Percentiles rank a stretch among this genome's conserved stretches.
phyloP scores from a whole-genome alignment of 2,113 vertebrate species.

The Todiramphus saurophagus region DNA sequence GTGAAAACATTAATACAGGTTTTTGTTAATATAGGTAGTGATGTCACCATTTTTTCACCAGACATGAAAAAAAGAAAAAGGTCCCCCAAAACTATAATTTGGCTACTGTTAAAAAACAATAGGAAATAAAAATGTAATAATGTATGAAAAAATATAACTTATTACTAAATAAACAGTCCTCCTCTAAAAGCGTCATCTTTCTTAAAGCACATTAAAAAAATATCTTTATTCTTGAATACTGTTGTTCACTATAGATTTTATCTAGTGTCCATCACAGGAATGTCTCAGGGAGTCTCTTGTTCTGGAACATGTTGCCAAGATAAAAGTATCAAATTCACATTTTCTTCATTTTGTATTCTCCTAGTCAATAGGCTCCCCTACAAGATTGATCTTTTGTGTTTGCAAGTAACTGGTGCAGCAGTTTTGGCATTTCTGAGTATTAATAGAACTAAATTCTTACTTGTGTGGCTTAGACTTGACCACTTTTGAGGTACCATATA shows the following conservation, averaged over 20 bases:
- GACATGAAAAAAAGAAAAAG: background rate
- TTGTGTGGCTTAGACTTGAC: background rate
- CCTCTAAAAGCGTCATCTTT: background rate
- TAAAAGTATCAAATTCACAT: background rate
- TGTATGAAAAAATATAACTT: background rate
- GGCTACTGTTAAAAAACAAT: background rate
- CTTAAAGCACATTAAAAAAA: background rate
- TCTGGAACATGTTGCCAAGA: background rate
- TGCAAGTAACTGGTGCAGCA: background rate
- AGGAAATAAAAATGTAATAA: background rate
- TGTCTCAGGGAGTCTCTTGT: rapidly evolving
- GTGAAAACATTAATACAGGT: background rate
- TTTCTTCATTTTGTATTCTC: background rate
- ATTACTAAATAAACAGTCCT: background rate
- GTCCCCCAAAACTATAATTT: background rate
- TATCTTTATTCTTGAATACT: background rate
- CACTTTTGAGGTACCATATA: background rate
- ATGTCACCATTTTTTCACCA: background rate
- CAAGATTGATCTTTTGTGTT: background rate
- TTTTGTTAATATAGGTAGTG: background rate
- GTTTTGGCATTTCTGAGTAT: background rate
- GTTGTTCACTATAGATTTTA: background rate
- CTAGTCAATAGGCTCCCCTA: background rate
- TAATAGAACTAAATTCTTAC: background rate
- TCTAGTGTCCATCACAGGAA: background rate